Percentiles rank a stretch among this genome's conserved stretches.
Evolutionary conservation across 2,888 invertebrate species (phyloP).

Genomic region (Cartodere bifasciata): DNA sequence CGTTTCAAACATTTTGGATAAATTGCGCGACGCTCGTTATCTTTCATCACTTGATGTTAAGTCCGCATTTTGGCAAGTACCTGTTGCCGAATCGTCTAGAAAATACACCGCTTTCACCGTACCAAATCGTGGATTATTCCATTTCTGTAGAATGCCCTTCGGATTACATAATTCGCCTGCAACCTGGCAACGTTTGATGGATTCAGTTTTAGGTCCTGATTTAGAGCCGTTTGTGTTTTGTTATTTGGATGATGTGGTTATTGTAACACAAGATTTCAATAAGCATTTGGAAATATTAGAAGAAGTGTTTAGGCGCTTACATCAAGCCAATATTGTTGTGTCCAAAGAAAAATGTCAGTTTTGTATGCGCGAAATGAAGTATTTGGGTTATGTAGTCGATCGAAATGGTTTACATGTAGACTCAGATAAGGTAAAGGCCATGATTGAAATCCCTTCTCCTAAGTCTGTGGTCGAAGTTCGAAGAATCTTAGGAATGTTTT

Average conservation of each 20-base stretch:
- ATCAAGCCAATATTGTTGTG: constrained; percentile 8
- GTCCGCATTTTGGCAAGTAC: too few relatives aligned
- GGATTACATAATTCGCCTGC: too few relatives aligned
- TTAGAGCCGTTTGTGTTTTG: too few relatives aligned
- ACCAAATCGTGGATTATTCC: too few relatives aligned
- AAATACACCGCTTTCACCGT: too few relatives aligned
- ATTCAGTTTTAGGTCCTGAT: too few relatives aligned
- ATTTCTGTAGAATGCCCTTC: too few relatives aligned
- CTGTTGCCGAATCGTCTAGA: too few relatives aligned
- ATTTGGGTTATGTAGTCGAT: constrained; percentile 12
- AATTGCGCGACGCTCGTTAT: constrained; percentile 2
- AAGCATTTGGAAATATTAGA: constrained; percentile 6
- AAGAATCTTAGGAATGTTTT: constrained; percentile 5
- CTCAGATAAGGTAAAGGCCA: constrained; percentile 14
- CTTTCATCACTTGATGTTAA: too few relatives aligned
- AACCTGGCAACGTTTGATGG: too few relatives aligned
- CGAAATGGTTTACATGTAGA: constrained; percentile 10
- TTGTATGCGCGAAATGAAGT: constrained; percentile 8
- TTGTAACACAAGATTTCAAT: constrained; percentile 4
- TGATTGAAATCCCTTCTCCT: constrained; percentile 13
- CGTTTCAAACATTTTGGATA: constrained; percentile 3
- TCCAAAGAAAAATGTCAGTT: constrained; percentile 11
- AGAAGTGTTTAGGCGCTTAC: constrained; percentile 1
- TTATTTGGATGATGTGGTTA: constrained; percentile 4
- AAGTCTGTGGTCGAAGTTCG: constrained; percentile 4